phyloP scores from a whole-genome alignment of 2,113 vertebrate species.

The Pedetes capensis region DNA sequence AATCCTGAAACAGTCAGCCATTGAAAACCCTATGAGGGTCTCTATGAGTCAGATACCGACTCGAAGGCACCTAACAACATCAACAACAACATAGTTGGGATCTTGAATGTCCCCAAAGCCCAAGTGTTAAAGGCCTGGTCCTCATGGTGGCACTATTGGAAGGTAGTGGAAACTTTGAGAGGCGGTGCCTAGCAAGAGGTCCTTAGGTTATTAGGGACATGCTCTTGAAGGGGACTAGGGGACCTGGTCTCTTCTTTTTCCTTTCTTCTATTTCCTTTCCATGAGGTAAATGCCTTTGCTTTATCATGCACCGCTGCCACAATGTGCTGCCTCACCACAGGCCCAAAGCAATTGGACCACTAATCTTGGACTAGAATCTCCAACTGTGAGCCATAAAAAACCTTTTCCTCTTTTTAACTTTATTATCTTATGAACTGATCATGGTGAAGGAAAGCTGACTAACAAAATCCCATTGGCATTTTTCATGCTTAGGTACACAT shows the following conservation, averaged over 20 bases:
- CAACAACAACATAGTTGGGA: background rate
- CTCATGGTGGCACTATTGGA: background rate
- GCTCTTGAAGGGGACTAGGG: background rate
- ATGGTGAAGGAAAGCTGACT: background rate
- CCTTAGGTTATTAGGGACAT: background rate
- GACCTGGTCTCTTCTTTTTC: background rate
- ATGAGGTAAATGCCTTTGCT: background rate
- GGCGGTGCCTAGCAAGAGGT: background rate
- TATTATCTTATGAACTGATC: background rate
- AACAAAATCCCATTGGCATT: slow-evolving; percentile 2
- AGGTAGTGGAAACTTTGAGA: background rate
- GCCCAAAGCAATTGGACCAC: background rate
- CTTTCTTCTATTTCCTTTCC: background rate
- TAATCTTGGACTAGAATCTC: background rate
- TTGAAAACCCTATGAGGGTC: too few species aligned
- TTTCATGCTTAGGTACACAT: background rate
- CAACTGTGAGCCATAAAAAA: background rate
- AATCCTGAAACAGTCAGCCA: too few species aligned
- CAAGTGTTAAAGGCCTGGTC: background rate
- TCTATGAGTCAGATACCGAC: too few species aligned
- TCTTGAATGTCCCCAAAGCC: background rate
- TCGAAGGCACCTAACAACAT: too few species aligned
- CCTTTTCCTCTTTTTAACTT: background rate
- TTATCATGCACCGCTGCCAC: background rate
- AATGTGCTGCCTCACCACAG: background rate